Conservation (phyloP, 2,797 vertebrate species). For the Scarus forsteni region DNA sequence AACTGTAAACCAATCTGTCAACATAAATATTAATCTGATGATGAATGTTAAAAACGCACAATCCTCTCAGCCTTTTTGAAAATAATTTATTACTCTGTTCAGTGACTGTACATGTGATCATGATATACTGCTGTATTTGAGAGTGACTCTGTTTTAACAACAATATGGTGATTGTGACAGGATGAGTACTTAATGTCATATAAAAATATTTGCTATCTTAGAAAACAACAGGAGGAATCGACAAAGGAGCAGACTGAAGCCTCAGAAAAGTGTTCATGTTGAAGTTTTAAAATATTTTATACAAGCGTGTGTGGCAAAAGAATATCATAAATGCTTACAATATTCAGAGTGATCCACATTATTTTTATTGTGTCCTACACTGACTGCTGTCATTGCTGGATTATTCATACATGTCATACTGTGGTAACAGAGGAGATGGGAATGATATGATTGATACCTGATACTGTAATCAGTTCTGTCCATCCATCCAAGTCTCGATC, state of each 20-base stretch:
- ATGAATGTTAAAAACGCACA: slow-evolving; percentile 35
- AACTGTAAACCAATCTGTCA: neutral
- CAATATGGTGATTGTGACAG: slow-evolving; percentile 50
- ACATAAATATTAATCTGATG: slow-evolving; percentile 6
- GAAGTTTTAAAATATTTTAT: slow-evolving; percentile 36
- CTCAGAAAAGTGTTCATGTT: slow-evolving; percentile 1
- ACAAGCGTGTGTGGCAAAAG: neutral
- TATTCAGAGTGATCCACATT: slow-evolving; percentile 1
- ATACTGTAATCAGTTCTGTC: too few species aligned
- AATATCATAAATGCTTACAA: neutral
- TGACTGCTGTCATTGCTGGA: neutral
- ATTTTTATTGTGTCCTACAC: neutral
- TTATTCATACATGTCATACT: neutral
- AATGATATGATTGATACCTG: too few species aligned
- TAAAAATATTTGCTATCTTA: slow-evolving; percentile 52
- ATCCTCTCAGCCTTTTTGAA: slow-evolving; percentile 49
- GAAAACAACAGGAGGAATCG: slow-evolving; percentile 1
- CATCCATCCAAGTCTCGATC: too few species aligned
- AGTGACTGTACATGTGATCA: slow-evolving; percentile 54
- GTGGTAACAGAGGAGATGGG: too few species aligned
- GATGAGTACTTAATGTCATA: slow-evolving; percentile 48
- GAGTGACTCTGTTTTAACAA: slow-evolving; percentile 52
- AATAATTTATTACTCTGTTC: slow-evolving; percentile 63
- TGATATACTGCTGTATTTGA: slow-evolving; percentile 40
- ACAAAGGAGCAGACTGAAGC: slow-evolving; percentile 17